These are phyloP conservation scores for Caenorhabditis angaria DNA, from an alignment of 2,888 invertebrate species.

Conservation along the genomic window DNA sequence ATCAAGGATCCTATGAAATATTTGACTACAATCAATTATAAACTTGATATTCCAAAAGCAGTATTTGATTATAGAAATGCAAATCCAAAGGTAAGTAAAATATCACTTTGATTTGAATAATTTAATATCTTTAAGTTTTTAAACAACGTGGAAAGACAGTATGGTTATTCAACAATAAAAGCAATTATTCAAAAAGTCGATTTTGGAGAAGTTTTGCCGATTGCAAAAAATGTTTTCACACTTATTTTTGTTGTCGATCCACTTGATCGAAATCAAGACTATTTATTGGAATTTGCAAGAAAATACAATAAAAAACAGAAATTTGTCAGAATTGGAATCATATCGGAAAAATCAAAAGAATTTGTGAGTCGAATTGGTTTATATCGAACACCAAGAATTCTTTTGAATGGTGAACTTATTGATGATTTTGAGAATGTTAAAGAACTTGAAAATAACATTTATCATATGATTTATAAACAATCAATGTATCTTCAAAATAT, in stretches of 20 bases:
- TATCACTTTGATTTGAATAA: too few relatives aligned
- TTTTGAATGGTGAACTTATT: neutral
- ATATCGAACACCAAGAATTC: neutral
- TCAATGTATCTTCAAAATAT: neutral
- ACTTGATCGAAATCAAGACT: neutral
- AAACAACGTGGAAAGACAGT: slow-evolving; percentile 17
- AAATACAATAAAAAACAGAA: neutral
- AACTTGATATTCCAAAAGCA: neutral
- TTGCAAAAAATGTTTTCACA: slow-evolving; percentile 76
- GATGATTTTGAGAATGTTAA: neutral
- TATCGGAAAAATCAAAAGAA: neutral
- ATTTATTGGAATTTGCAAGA: neutral
- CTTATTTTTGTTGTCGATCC: slow-evolving; percentile 88
- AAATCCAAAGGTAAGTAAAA: slow-evolving; percentile 18
- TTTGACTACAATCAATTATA: neutral
- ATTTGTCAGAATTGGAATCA: neutral
- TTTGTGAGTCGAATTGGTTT: neutral
- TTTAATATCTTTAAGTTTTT: slow-evolving; percentile 28
- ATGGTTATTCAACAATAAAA: neutral
- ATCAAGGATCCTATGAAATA: neutral
- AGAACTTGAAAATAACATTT: neutral
- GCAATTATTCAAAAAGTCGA: neutral
- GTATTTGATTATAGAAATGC: slow-evolving; percentile 27
- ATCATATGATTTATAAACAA: neutral
- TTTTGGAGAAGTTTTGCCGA: slow-evolving; percentile 84